Evolutionary conservation across 2,888 invertebrate genomes (phyloP), one percentile per base, ranked within the genome.

Genomic region (Mechanitis mazaeus): DNA sequence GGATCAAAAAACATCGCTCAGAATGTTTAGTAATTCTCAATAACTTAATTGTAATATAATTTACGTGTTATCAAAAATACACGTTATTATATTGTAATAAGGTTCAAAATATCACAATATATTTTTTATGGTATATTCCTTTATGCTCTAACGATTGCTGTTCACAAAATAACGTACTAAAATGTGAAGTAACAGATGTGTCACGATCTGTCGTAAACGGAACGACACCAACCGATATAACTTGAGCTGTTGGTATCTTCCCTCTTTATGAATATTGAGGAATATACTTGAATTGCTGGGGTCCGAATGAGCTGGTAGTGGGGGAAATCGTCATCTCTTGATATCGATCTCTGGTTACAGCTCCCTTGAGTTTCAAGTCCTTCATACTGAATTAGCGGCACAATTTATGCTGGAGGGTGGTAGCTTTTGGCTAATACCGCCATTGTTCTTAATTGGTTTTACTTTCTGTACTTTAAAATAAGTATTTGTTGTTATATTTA

Each of bases 281-380:
- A 69, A 65, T 64, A 64, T 63, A 60, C 64, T 64, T 66, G 66
- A 80, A 79, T 78, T 74, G 72, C 75, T 78, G 78, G 77, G 86
- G 71, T 80, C 87, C 73, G 60, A 61, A 61, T 75, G 71, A 65
- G 77, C 75, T 82, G 86, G 85, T 71, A 74, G 72, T 77, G 78
- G 84, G 83, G 83, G 82, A 75, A 38, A 76, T 80, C 83, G 84
- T 83, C 76, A 80, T 80, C 83, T 81, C 80, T 83, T 81, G 85
- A 85, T 88, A 88, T 88, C 86, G 88, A 89, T 89, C 87, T 89
- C 81, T 81, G 83, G 80, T 77, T 71, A 75, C 69, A 71, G 76
- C 81, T 87, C 88, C 86, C 88, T 82, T 78, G 84, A 81, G 84
- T 81, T 83, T 85, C 80, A 78, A 83, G 82, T 83, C 77, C 76